Percentiles rank a stretch among this genome's conserved stretches.
phyloP scores from a whole-genome alignment of 1,140 invertebrate species.

The Rhynchophorus ferrugineus region DNA sequence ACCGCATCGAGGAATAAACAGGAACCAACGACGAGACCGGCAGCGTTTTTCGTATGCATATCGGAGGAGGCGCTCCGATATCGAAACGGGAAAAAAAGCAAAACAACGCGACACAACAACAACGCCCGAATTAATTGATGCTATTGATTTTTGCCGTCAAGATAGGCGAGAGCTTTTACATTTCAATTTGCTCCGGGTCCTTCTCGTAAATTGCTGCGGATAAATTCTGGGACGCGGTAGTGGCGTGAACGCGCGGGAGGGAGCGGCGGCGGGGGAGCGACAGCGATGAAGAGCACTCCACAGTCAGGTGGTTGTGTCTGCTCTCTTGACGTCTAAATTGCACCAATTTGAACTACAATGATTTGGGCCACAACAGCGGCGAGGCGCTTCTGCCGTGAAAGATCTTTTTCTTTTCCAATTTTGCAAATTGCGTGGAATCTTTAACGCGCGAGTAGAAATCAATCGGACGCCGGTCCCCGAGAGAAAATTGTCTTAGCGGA shows the following conservation, averaged over 20 bases:
- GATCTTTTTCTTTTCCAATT: slow-evolving; percentile 17
- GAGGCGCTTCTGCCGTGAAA: slow-evolving; percentile 1
- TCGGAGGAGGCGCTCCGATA: no score
- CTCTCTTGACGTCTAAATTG: slow-evolving; percentile 38
- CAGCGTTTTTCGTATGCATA: no score
- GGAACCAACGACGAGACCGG: no score
- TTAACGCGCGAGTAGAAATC: slow-evolving; percentile 8
- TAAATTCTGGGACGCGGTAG: slow-evolving; percentile 31
- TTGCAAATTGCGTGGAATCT: slow-evolving; percentile 17
- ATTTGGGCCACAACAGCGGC: slow-evolving; percentile 19
- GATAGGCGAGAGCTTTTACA: slow-evolving; percentile 30
- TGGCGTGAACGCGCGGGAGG: no score
- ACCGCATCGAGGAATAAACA: no score
- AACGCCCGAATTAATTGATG: slow-evolving; percentile 23
- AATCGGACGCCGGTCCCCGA: slow-evolving; percentile 3
- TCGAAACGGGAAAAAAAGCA: background rate
- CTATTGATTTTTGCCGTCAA: slow-evolving; percentile 24
- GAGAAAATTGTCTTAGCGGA: slow-evolving; percentile 11
- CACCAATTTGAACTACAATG: slow-evolving; percentile 36
- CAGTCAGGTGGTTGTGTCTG: slow-evolving; percentile 40
- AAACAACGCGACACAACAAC: background rate
- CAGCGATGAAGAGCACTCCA: slow-evolving; percentile 36
- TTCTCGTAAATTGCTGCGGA: slow-evolving; percentile 39
- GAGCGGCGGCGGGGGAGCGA: slow-evolving; percentile 17
- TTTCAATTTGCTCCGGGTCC: slow-evolving; percentile 38